Conservation (phyloP, 2,113 vertebrate genomes). For the Xyliphius kryptos region DNA sequence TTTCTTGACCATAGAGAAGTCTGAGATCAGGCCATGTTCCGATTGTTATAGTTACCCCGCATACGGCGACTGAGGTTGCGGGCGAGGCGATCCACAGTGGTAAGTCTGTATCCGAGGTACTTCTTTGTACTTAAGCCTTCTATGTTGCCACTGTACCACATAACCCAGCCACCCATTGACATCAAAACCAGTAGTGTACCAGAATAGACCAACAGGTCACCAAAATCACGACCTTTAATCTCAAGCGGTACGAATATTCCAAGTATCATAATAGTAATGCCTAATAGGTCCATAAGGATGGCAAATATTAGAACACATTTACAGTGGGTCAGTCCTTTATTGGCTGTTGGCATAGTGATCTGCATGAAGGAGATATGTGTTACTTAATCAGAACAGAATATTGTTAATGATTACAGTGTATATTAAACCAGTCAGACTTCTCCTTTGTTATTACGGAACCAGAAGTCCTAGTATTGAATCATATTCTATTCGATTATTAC, state of each 20-base stretch:
- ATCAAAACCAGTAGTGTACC: slow-evolving; percentile 75
- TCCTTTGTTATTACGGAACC: no score
- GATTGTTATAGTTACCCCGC: slow-evolving; percentile 41
- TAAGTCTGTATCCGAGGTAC: slow-evolving; percentile 45
- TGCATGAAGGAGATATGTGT: slow-evolving; percentile 17
- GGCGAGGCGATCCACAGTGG: slow-evolving; percentile 60
- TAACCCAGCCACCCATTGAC: slow-evolving; percentile 79
- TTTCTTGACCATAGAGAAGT: neutral
- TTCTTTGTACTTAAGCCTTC: slow-evolving; percentile 60
- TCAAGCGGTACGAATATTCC: slow-evolving; percentile 77
- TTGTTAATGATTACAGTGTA: neutral
- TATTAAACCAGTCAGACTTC: no score
- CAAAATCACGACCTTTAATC: slow-evolving; percentile 72
- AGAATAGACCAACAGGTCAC: slow-evolving; percentile 79
- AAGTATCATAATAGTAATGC: slow-evolving; percentile 66
- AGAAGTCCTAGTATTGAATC: no score
- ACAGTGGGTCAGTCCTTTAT: slow-evolving; percentile 72
- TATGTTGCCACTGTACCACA: slow-evolving; percentile 90
- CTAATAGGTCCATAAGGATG: slow-evolving; percentile 73
- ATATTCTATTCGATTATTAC: neutral
- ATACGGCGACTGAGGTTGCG: slow-evolving; percentile 60
- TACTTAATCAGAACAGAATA: neutral
- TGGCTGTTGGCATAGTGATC: slow-evolving; percentile 51
- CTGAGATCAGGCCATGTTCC: slow-evolving; percentile 45
- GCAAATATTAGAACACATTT: slow-evolving; percentile 74